Evolutionary conservation across 2,797 vertebrate species (phyloP).

Genomic region (Bradypodion ventrale): DNA sequence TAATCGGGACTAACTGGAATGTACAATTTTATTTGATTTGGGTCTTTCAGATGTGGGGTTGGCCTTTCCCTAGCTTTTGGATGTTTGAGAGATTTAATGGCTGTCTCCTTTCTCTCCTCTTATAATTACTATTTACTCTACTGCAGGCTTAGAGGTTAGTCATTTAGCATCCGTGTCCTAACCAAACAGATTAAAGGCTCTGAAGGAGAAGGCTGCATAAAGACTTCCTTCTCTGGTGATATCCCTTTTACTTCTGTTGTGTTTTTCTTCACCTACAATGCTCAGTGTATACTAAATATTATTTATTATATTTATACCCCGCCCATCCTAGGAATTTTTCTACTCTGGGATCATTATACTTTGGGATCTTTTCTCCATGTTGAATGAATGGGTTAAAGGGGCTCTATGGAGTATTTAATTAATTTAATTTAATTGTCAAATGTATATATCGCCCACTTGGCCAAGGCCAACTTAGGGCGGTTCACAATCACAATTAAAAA

Average conservation of each 20-base stretch:
- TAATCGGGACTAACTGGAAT: conserved; percentile 61
- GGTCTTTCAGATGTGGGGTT: conserved; percentile 65
- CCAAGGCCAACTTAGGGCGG: no score
- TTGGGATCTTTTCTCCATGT: no score
- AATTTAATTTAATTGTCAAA: no score
- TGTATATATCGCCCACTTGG: no score
- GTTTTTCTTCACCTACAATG: conserved; percentile 49
- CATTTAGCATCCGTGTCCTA: conserved; percentile 62
- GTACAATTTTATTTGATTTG: conserved; percentile 66
- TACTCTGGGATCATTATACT: background rate
- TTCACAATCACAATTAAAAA: no score
- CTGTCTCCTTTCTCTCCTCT: conserved; percentile 66
- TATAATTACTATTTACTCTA: conserved; percentile 70
- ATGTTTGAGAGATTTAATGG: conserved; percentile 66
- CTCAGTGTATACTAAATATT: background rate
- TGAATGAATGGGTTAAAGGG: no score
- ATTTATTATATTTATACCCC: no score
- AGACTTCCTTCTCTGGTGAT: conserved; percentile 49
- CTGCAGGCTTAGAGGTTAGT: conserved; percentile 64
- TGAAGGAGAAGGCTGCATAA: conserved; percentile 51
- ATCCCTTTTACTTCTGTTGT: conserved; percentile 47
- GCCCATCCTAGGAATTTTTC: no score
- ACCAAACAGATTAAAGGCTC: conserved; percentile 65
- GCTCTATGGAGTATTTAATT: no score
- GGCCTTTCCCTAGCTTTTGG: conserved; percentile 61